Base-by-base conservation (phyloP, 2,888 invertebrate species). In the Trichogramma evanescens region DNA sequence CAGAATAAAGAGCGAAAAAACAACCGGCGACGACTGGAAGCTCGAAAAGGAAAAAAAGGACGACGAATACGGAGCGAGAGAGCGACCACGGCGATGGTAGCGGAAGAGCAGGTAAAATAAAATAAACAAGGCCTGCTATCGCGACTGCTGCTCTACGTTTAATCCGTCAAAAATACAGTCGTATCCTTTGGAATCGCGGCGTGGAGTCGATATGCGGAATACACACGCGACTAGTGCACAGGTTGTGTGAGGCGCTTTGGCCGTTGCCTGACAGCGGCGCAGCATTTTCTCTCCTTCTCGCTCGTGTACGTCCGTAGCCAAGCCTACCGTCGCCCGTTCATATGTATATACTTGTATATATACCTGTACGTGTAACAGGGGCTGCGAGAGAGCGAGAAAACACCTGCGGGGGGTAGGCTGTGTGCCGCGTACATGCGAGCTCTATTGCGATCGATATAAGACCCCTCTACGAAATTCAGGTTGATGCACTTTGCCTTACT, bases 401-500 rank as follows among this genome's bases (percentile, higher is more conserved):
- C 40, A 50, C 56, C 56, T 43, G 53, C 54, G 54, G 56, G 49
- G 10, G 6, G 4, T 10, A n/a, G n/a, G 9, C 46, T 46, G n/a
- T 26, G 26, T 39, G 6, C 50, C 38, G 38, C 50, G n/a, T 8
- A 5, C 26, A 6, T 43, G 41, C 7, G n/a, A 5, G 4, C 43
- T 5, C 8, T n/a, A 9, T 10, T 4, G n/a, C 40, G 51, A 59
- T 61, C 63, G 56, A 63, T 61, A 58, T 48, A 40, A 10, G 26
- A 26, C 26, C 26, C 10, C 7, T 44, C 56, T 54, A 55, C 59
- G 54, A 59, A 63, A 54, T 49, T 56, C 61, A 63, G 63, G 63
- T 55, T 57, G 59, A 61, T 63, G 63, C 63, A 63, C 63, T 61
- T 63, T 63, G 58, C 56, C 56, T 61, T 59, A 59, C 44, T 45